Evolutionary conservation across 2,888 invertebrate genomes (phyloP).

Genomic region (Eupsilia transversa): DNA sequence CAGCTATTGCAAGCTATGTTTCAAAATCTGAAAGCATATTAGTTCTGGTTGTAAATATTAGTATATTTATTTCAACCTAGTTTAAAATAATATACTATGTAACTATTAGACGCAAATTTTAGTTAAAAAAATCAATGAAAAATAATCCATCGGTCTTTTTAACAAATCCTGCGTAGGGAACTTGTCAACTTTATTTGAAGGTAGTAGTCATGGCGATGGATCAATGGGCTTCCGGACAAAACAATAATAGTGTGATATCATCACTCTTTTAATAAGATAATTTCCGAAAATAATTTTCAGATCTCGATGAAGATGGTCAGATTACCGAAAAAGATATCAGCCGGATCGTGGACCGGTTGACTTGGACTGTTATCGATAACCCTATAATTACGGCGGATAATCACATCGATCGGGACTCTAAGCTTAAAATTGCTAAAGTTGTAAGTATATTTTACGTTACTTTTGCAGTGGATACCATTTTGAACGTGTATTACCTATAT

Average conservation of each 20-base stretch:
- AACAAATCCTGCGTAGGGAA: not conserved
- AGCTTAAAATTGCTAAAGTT: conserved; percentile 89
- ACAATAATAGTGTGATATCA: not conserved
- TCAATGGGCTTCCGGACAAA: not conserved
- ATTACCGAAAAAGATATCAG: conserved; percentile 90
- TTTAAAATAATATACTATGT: not conserved
- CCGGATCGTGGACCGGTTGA: conserved; percentile 89
- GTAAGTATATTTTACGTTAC: conserved; percentile 80
- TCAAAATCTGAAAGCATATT: conserved; percentile 29
- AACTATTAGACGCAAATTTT: not conserved
- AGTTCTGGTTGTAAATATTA: not conserved
- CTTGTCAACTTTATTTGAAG: not conserved
- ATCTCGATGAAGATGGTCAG: conserved; percentile 92
- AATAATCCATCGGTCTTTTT: not conserved
- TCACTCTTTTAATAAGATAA: not conserved
- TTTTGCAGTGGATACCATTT: not conserved
- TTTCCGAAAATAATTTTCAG: conserved; percentile 75
- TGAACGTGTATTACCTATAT: no score
- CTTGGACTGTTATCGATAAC: conserved; percentile 74
- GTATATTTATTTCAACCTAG: not conserved
- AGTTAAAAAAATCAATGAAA: not conserved
- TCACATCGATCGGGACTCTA: conserved; percentile 82
- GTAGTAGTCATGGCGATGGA: not conserved
- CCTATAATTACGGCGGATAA: conserved; percentile 63
- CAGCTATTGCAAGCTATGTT: conserved; percentile 2